Percentiles rank a stretch among this genome's conserved stretches.
Evolutionary conservation across 2,113 vertebrate species (phyloP).

Genomic region (Toxotes chatareus): DNA sequence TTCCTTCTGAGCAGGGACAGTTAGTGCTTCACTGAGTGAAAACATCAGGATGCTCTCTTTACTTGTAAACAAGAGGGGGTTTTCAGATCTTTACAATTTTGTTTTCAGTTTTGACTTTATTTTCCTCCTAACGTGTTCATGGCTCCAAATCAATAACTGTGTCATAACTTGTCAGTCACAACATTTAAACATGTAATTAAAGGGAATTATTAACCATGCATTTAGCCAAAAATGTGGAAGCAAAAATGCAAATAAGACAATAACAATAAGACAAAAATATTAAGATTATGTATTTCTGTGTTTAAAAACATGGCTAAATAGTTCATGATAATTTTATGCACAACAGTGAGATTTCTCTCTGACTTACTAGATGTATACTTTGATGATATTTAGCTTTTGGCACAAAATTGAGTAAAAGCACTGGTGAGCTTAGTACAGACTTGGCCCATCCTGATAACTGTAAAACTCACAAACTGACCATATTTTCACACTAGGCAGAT

Average conservation of each 20-base stretch:
- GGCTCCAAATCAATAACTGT: not conserved
- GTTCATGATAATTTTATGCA: not conserved
- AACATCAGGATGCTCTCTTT: not conserved
- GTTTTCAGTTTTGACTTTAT: not conserved
- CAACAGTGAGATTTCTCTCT: not conserved
- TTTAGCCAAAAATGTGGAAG: not conserved
- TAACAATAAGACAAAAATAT: too few relatives aligned
- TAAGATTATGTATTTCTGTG: not conserved
- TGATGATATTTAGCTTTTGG: not conserved
- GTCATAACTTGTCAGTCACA: not conserved
- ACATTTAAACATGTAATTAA: not conserved
- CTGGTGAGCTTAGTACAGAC: not conserved
- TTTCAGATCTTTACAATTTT: not conserved
- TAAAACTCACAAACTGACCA: slow-evolving; percentile 1
- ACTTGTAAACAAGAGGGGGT: not conserved
- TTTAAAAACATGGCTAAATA: not conserved
- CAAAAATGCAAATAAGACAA: too few relatives aligned
- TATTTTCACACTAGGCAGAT: not conserved
- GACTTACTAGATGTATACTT: not conserved
- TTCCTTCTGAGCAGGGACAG: not conserved
- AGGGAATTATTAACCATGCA: not conserved
- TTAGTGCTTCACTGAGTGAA: not conserved
- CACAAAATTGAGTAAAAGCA: not conserved
- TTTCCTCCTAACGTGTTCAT: not conserved
- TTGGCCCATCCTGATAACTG: not conserved